These are phyloP conservation scores for Anguilla rostrata DNA, from an alignment of 2,113 vertebrate genomes.

Conservation along the genomic window DNA sequence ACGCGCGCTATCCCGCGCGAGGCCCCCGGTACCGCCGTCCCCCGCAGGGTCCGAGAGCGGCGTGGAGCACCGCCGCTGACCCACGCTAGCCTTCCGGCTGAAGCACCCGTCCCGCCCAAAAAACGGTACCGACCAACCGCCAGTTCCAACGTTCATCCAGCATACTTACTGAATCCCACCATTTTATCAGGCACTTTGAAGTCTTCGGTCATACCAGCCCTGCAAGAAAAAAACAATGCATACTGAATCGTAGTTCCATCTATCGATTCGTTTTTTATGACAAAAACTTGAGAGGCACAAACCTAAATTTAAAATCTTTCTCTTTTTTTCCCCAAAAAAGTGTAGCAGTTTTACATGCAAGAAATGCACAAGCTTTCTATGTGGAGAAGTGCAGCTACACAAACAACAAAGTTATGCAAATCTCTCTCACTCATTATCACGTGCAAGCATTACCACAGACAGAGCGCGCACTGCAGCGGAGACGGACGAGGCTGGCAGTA, in stretches of 20 bases:
- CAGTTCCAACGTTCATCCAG: not conserved
- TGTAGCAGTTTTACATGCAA: not conserved
- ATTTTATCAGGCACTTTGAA: slow-evolving; percentile 99
- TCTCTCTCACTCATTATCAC: slow-evolving; percentile 13
- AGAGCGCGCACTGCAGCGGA: not conserved
- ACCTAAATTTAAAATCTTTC: too few species aligned
- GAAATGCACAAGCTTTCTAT: too few species aligned
- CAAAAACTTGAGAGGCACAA: too few species aligned
- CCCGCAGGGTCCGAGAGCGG: not conserved
- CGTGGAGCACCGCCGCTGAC: not conserved
- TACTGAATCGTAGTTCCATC: not conserved
- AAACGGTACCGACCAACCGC: not conserved
- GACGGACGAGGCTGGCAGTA: not conserved
- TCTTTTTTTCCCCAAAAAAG: not conserved
- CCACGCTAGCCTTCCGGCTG: not conserved
- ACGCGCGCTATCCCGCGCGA: not conserved
- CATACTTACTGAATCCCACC: slow-evolving; percentile 98
- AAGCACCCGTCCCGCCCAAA: not conserved
- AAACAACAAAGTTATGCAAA: slow-evolving; percentile 9
- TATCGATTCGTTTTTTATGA: too few species aligned
- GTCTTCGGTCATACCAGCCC: slow-evolving; percentile 96
- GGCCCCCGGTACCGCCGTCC: not conserved
- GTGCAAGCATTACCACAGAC: not conserved
- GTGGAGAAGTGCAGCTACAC: not conserved
- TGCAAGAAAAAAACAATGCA: slow-evolving; percentile 54